Base-by-base conservation (phyloP, 2,797 vertebrate species). In the Hemitrygon akajei region DNA sequence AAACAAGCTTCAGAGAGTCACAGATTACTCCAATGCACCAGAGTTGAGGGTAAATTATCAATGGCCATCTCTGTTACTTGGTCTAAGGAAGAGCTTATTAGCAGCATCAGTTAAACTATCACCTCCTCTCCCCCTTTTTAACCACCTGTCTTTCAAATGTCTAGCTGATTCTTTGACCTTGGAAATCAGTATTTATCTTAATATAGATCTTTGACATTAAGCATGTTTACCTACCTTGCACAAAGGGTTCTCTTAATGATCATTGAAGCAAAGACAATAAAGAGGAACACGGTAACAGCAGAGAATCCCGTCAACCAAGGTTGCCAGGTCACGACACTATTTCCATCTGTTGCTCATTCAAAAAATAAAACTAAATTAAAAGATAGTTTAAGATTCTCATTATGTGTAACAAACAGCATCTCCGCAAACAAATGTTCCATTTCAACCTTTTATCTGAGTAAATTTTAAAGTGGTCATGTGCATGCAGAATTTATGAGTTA, bases 231-330 rank as follows among this genome's bases (percentile, higher is more conserved):
- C 76, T 73, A 93, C 94, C 96, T 96, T 93, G 94, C 94, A 34
- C 94, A 96, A 96, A 97, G 96, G 18, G 98, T 0, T 86, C 97
- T 97, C 93, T 95, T 96, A 81, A 93, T 0, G 0, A 99, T 95
- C 94, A 98, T 91, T 34, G 96, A 0, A 71, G 96, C 0, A 0
- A 98, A 98, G 94, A 98, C 93, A 0, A 98, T 91, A 93, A 98
- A 97, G 71, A 99, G 97, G 95, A 99, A 99, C 6, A 96, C 96
- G 0, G 97, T 96, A 0, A 98, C 97, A 0, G 98, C 98, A 0
- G 96, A 96, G 94, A 99, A 95, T 81, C 97, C 97, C 7, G 97
- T 1, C 91, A 98, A 94, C 97, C 97, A 98, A 0, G 98, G 98
- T 95, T 98, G 96, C 91, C 91, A 93, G 25, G 0, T n/a, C 0